Evolutionary conservation across 2,888 invertebrate species (phyloP), one percentile per base, ranked within the genome.

Genomic region (Trissoscelio sp.): DNA sequence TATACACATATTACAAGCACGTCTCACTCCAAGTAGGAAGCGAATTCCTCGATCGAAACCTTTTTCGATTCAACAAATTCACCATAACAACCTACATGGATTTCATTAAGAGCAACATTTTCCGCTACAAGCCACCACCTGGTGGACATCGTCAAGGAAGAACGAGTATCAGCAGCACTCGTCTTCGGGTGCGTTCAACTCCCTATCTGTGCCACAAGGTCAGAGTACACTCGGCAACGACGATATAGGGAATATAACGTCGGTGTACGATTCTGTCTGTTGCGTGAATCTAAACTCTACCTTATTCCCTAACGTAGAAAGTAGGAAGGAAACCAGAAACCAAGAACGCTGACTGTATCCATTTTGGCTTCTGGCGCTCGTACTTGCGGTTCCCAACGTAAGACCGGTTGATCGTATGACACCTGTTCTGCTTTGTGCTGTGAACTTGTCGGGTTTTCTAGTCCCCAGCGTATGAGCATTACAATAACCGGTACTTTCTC

Each of bases 191-290:
- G 77, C 78, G 74, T 83, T 80, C 77, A 84, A 84, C 83, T 85
- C 83, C 67, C 85, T 85, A 87, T 87, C 84, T 87, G 81, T 85
- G 85, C 84, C 84, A 85, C 83, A 83, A 85, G 86, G 84, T 86
- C 87, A 85, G 80, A 73, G 73, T 67, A 75, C 75, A 72, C 48
- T 55, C 46, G 42, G 28, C 70, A 48, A 31, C 48, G 53, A 58
- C 22, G 67, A 62, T n/a, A n/a, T 55, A 72, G 39, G 24, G 24
- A 72, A 44, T 46, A 58, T 42, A 64, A 70, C 72, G 16, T 72
- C 46, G 77, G 11, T 51, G 12, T 24, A 24, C 44, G n/a, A 53
- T 79, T 55, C 48, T 37, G 42, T 69, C 31, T 16, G 12, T 48
- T n/a, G n/a, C n/a, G 53, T 18, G 44, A 46, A 79, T 73, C 64